phyloP scores from a whole-genome alignment of 2,113 vertebrate genomes.

The Cryptoleucopteryx plumbea region DNA sequence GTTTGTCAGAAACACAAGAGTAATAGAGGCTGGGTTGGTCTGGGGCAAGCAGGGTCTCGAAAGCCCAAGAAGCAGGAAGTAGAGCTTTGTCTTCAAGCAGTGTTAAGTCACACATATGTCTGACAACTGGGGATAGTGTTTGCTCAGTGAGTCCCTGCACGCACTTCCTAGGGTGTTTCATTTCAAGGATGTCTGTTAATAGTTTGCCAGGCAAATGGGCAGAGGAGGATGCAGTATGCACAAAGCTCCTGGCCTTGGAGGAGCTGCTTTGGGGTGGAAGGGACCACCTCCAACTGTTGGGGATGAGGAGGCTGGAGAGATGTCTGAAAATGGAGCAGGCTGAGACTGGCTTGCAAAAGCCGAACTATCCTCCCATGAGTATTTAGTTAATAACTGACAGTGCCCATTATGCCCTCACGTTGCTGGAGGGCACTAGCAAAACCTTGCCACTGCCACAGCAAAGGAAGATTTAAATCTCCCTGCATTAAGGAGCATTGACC shows the following conservation, averaged over 20 bases:
- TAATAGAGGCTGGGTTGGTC: background rate
- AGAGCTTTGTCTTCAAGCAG: background rate
- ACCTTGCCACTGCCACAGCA: background rate
- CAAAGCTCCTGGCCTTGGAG: background rate
- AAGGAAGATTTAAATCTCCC: background rate
- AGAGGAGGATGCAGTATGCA: background rate
- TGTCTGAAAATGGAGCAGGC: background rate
- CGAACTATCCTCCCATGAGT: background rate
- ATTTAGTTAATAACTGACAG: background rate
- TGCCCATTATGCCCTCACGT: background rate
- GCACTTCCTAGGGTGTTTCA: background rate
- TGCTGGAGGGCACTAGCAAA: background rate
- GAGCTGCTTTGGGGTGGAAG: background rate
- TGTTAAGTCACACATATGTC: background rate
- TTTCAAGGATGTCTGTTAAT: background rate
- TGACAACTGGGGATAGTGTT: background rate
- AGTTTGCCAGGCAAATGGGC: background rate
- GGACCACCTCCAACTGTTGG: background rate
- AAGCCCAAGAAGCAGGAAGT: background rate
- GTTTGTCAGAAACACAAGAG: background rate
- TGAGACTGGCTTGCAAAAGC: background rate
- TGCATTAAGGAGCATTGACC: fast-evolving
- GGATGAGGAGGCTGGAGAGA: background rate
- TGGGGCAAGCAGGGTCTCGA: background rate
- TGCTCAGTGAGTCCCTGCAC: background rate